Conservation (phyloP, 1,140 invertebrate species). For the Nomia melanderi region DNA sequence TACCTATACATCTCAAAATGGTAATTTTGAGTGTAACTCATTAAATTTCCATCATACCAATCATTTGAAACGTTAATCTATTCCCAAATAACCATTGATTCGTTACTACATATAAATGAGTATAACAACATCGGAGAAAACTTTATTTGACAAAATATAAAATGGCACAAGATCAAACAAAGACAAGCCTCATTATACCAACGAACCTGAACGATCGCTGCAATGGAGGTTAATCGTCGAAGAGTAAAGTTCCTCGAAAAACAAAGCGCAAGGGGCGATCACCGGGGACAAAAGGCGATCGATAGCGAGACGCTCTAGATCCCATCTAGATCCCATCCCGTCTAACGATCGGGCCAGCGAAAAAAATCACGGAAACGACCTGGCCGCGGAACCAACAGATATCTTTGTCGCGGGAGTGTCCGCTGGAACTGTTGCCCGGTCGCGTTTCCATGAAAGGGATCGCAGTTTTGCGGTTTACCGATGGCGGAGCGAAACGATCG, state of each 20-base stretch:
- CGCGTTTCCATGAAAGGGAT: slow-evolving; percentile 55
- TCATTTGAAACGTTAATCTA: neutral
- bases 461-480: slow-evolving; percentile 63
- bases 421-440: slow-evolving; percentile 26
- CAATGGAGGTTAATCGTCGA: neutral
- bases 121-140: too few species aligned
- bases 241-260: neutral
- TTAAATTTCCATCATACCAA: neutral
- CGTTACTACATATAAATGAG: too few species aligned
- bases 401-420: slow-evolving; percentile 46
- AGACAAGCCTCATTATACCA: neutral
- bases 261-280: neutral
- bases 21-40: too few species aligned
- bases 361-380: neutral
- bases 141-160: too few species aligned
- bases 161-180: too few species aligned
- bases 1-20: too few species aligned
- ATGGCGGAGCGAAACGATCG: slow-evolving; percentile 59
- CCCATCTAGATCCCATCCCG: neutral
- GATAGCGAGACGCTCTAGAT: neutral
- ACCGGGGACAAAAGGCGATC: neutral
- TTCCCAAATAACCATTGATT: too few species aligned
- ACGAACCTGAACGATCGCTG: neutral
- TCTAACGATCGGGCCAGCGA: too few species aligned
- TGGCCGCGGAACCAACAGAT: neutral